Base-by-base conservation (phyloP, 2,113 vertebrate species). In the Pterocles gutturalis region DNA sequence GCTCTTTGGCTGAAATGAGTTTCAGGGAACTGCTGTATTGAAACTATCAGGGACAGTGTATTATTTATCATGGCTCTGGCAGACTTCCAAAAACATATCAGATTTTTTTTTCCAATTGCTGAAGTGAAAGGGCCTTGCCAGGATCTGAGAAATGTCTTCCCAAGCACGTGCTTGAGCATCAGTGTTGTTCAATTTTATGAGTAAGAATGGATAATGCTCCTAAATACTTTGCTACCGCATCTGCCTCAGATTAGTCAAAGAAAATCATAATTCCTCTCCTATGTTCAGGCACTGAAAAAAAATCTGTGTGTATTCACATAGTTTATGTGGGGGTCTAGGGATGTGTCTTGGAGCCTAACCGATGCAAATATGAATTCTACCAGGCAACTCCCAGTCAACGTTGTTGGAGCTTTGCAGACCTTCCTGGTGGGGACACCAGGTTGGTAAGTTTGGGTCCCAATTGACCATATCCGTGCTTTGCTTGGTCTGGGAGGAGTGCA, bases 11-110 rank as follows among this genome's bases (percentile, higher is more conserved):
- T 94, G 84, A 48, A 76, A 90, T 41, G 79, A 87, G 67, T 83
- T 95, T 92, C 72, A 80, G 87, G 51, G 76, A 93, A 75, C 48
- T 83, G 82, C 71, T 85, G 19, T 48, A 76, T 58, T 83, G 82
- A 41, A 89, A 33, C 71, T 83, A 48, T 80, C 75, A 87, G 87
- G 58, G 78, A n/a, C 83, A 89, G 82, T 86, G 80, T 76, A 84
- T 97, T 97, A 89, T 96, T 96, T 94, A 91, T 89, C 88, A 89
- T 2, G 33, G 58, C 48, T 58, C 49, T 87, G 91, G 89, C 54
- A 57, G 73, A 48, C 43, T 71, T 66, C 69, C 89, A 93, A 51
- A 89, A 62, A 33, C 60, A 49, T 3, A 66, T 51, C 38, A 41
- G 3, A 41, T 4, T 11, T 73, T 57, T 54, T 67, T 85, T 90